These are phyloP conservation scores for Sphyrna mokarran DNA, from an alignment of 2,113 vertebrate genomes.

Conservation along the genomic window DNA sequence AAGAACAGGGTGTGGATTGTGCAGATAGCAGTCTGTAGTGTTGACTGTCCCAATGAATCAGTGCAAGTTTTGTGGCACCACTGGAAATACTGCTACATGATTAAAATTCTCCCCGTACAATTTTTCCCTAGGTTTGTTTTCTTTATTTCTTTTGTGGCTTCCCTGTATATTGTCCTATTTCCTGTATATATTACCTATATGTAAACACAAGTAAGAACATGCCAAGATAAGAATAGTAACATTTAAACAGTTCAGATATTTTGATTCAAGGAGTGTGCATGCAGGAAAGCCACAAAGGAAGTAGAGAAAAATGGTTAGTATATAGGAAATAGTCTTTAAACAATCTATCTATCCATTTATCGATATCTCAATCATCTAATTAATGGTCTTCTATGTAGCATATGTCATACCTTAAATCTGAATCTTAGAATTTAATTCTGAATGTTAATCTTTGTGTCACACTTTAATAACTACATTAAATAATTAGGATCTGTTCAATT, in stretches of 20 bases:
- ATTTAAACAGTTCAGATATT: constrained; percentile 26
- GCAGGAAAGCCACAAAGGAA: neutral
- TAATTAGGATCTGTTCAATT: constrained; percentile 10
- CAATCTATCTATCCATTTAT: neutral
- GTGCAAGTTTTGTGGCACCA: neutral
- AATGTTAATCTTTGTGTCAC: neutral
- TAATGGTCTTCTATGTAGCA: neutral
- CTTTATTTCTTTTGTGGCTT: neutral
- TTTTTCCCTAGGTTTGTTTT: neutral
- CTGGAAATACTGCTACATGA: neutral
- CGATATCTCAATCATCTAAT: neutral
- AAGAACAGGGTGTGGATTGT: neutral
- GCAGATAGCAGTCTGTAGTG: neutral
- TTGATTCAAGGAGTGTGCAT: neutral
- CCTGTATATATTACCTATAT: constrained; percentile 3
- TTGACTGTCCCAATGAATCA: neutral
- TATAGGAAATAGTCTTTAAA: constrained; percentile 7
- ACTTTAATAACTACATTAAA: neutral
- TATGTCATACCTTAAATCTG: neutral
- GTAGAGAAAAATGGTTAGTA: constrained; percentile 9
- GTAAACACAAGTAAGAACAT: neutral
- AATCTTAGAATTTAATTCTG: neutral
- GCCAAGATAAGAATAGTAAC: constrained; percentile 23
- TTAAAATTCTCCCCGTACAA: neutral
- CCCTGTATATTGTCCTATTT: neutral